Conservation (phyloP, 2,797 vertebrate species). For the Coregonus sp. region DNA sequence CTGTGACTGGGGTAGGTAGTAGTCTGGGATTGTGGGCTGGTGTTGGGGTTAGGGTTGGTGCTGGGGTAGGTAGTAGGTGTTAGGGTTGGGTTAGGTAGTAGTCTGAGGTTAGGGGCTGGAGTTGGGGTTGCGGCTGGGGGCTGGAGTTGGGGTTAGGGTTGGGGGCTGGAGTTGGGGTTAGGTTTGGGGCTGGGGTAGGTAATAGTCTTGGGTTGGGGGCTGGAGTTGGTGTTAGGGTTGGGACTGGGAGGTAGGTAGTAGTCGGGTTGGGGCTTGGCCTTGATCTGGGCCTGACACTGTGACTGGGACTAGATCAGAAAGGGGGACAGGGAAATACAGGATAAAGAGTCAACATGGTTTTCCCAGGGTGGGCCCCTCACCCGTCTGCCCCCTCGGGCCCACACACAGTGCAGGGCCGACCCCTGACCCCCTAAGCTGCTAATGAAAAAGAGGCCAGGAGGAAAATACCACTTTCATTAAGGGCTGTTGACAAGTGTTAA, state of each 20-base stretch:
- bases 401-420: conserved; percentile 55
- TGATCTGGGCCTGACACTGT: neutral
- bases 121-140: neutral
- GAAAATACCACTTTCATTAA: conserved; percentile 76
- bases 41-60: neutral
- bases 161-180: neutral
- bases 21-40: neutral
- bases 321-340: conserved; percentile 36
- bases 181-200: neutral
- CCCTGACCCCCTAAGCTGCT: conserved; percentile 69
- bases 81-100: neutral
- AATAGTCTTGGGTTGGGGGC: neutral
- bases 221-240: conserved; percentile 2
- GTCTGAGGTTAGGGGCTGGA: neutral
- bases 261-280: neutral
- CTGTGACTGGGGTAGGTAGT: neutral
- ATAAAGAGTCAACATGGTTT: conserved; percentile 45
- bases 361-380: conserved; percentile 54
- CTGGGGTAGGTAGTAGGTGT: neutral
- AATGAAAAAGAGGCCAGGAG: conserved; percentile 75
- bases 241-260: neutral
- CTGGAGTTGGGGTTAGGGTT: neutral
- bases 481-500: conserved; percentile 76
- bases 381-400: conserved; percentile 49
- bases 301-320: neutral